Evolutionary conservation across 2,797 vertebrate genomes (phyloP), one percentile per base, ranked within the genome.

Genomic region (Fistularia commersonii): DNA sequence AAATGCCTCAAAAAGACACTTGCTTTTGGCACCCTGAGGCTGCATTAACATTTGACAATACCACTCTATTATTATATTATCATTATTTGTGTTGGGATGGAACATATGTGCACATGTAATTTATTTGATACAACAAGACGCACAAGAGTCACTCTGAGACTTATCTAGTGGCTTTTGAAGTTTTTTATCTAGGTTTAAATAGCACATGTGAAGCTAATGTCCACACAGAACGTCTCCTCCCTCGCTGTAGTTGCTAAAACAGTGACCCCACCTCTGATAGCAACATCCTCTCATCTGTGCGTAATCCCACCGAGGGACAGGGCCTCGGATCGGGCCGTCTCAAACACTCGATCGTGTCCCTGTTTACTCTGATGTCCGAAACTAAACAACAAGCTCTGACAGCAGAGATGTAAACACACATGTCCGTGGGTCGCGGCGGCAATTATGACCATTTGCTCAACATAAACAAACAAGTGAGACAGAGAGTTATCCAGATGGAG

Each of bases 381-480:
- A 64, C 32, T 45, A 74, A 77, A 75, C 72, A 70, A 67, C 43
- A 41, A 53, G 48, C 50, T 46, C 54, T 43, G 58, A 60, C 59
- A 52, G 68, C 2, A 7, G 47, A 57, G 52, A 75, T 43, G 48
- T 61, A 73, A 77, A 80, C 72, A 73, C 45, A 42, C 48, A 56
- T 55, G 63, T 55, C 57, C 37, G 61, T 54, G 61, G 53, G 64
- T 72, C 70, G 65, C 1, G 37, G 48, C 45, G 23, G 68, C 54
- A 78, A 82, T 85, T 81, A 80, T 64, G 64, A 60, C 39, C 48
- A 79, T 75, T 82, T 79, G 31, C n/a, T 32, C 42, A 36, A 48
- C 39, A 55, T 77, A 83, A 85, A 79, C 69, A 83, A 69, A 56
- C 45, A 73, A 46, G 67, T 51, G 36, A 75, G 61, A 63, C 33